phyloP scores from a whole-genome alignment of 2,113 vertebrate genomes.

The Elephas maximus region DNA sequence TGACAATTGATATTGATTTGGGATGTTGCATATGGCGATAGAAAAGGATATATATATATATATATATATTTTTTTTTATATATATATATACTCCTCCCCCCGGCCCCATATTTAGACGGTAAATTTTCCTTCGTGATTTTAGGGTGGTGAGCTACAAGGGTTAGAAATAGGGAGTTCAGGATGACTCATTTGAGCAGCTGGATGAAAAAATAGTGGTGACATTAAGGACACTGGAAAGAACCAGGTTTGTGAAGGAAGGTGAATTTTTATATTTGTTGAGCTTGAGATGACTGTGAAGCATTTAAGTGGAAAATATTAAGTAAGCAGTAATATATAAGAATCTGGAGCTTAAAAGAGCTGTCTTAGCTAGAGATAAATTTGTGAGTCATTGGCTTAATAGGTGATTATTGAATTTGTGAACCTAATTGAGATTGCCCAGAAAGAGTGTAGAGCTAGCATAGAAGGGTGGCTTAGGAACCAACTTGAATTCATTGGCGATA shows the following conservation, averaged over 20 bases:
- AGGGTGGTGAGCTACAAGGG: not conserved
- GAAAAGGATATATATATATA: not conserved
- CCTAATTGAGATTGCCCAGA: not conserved
- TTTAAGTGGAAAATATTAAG: not conserved
- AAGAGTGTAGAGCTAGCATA: not conserved
- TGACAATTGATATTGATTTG: not conserved
- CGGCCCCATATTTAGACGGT: not conserved
- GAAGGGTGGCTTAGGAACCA: not conserved
- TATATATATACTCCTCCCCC: no score
- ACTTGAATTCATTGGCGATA: not conserved
- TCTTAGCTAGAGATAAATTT: not conserved
- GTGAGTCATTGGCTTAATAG: not conserved
- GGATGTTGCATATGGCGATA: not conserved
- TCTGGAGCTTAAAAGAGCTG: not conserved
- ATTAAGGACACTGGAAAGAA: not conserved
- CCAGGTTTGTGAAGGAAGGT: not conserved
- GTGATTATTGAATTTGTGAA: not conserved
- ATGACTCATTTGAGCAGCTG: not conserved
- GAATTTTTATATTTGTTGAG: not conserved
- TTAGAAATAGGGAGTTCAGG: not conserved
- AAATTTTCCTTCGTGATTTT: not conserved
- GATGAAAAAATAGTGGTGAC: not conserved
- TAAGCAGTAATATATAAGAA: not conserved
- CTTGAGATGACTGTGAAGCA: not conserved
- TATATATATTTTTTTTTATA: no score